Evolutionary conservation across 2,888 invertebrate genomes (phyloP).

Genomic region (Melipona bicolor): DNA sequence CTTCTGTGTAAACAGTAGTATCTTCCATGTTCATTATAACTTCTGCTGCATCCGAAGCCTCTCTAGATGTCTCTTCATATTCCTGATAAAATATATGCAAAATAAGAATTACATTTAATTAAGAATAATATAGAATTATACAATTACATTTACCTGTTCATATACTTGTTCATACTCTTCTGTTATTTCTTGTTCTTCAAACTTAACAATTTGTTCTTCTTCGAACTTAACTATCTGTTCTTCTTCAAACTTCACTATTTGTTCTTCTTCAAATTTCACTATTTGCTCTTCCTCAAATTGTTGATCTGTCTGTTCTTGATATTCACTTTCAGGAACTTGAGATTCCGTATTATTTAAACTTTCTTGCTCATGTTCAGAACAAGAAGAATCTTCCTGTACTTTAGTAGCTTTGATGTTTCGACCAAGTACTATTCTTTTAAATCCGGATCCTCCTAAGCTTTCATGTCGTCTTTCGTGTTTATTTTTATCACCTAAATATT

Average conservation of each 20-base stretch:
- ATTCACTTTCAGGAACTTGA: constrained; percentile 61
- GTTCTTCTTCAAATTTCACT: constrained; percentile 61
- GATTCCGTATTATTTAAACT: constrained; percentile 47
- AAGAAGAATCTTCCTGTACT: constrained; percentile 68
- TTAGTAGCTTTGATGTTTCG: constrained; percentile 75
- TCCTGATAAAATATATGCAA: constrained; percentile 68
- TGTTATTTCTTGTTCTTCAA: constrained; percentile 64
- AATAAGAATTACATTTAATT: not conserved
- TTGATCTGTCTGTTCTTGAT: constrained; percentile 60
- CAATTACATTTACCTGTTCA: constrained; percentile 66
- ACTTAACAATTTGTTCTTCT: constrained; percentile 67
- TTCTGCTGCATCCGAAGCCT: constrained; percentile 78
- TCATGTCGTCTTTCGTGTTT: constrained; percentile 83
- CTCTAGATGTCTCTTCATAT: constrained; percentile 80
- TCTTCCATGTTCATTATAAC: constrained; percentile 82
- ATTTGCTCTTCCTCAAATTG: constrained; percentile 64
- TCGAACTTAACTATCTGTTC: constrained; percentile 67
- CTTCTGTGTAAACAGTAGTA: constrained; percentile 81
- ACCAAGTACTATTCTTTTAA: constrained; percentile 81
- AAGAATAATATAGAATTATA: not conserved
- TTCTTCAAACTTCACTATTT: constrained; percentile 67
- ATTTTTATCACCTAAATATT: constrained; percentile 83
- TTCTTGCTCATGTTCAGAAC: constrained; percentile 75
- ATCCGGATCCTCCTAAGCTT: constrained; percentile 82
- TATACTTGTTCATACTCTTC: constrained; percentile 74